Evolutionary conservation across 2,797 vertebrate species (phyloP).

Genomic region (Hemibagrus guttatus): DNA sequence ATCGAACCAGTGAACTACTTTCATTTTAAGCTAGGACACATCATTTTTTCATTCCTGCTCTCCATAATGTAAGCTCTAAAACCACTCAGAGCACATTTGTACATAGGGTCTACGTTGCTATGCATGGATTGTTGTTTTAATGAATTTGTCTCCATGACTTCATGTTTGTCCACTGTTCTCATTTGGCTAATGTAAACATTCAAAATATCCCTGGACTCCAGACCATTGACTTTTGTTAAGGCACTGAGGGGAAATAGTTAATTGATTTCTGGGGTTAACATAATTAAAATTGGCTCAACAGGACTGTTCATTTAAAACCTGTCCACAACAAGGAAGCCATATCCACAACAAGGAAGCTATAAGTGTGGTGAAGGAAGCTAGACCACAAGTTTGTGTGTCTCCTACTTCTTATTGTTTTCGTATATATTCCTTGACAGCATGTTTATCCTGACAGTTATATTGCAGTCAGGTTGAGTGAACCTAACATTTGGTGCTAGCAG

Average conservation of each 20-base stretch:
- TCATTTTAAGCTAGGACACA: conserved; percentile 32
- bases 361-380: background rate
- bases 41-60: conserved; percentile 9
- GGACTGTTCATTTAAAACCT: conserved; percentile 67
- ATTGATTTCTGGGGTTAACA: conserved; percentile 71
- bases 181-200: conserved; percentile 75
- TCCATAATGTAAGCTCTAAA: conserved; percentile 22
- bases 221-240: conserved; percentile 61
- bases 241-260: conserved; percentile 69
- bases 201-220: conserved; percentile 61
- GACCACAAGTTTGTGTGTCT: background rate
- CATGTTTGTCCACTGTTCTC: conserved; percentile 70
- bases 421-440: background rate
- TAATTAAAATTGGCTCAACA: conserved; percentile 72
- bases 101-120: conserved; percentile 66
- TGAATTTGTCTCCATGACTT: conserved; percentile 71
- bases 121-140: conserved; percentile 71
- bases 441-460: background rate
- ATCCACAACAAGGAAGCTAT: conserved; percentile 51
- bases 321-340: conserved; percentile 52
- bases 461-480: background rate
- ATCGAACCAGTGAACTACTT: conserved; percentile 59
- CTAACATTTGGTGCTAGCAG: conserved; percentile 7
- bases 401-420: background rate
- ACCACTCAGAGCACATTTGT: conserved; percentile 27